phyloP scores from a whole-genome alignment of 2,797 vertebrate genomes.

The Amniataba percoides region DNA sequence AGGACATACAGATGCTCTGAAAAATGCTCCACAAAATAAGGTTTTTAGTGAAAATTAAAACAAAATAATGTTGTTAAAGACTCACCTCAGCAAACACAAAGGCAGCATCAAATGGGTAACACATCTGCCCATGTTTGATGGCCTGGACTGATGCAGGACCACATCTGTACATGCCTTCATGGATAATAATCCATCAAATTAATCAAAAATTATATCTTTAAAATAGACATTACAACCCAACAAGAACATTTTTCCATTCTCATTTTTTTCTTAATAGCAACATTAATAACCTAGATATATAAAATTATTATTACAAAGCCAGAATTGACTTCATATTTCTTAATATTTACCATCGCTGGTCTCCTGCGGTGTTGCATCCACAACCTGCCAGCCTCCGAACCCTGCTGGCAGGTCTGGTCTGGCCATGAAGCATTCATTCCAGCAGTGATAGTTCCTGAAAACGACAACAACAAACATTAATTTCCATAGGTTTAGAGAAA shows the following conservation, averaged over 20 bases:
- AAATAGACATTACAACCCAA: not conserved
- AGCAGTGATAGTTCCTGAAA: constrained; percentile 97
- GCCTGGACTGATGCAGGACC: constrained; percentile 95
- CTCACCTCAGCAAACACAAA: constrained; percentile 96
- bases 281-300: not conserved
- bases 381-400: constrained; percentile 96
- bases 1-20: not conserved
- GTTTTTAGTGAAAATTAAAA: not conserved
- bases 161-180: constrained; percentile 92
- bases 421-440: constrained; percentile 97
- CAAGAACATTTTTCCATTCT: not conserved
- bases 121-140: constrained; percentile 94
- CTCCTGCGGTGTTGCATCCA: constrained; percentile 97
- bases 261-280: not conserved
- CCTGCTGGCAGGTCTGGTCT: constrained; percentile 94
- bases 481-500: not conserved
- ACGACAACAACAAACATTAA: not conserved
- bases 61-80: not conserved
- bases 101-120: constrained; percentile 92
- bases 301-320: not conserved
- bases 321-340: not conserved
- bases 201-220: too few species aligned
- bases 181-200: too few species aligned
- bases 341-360: constrained; percentile 89
- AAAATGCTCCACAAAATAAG: not conserved